These are phyloP conservation scores for Rousettus leschenaultii DNA, from an alignment of 2,113 vertebrate genomes.

Conservation along the genomic window DNA sequence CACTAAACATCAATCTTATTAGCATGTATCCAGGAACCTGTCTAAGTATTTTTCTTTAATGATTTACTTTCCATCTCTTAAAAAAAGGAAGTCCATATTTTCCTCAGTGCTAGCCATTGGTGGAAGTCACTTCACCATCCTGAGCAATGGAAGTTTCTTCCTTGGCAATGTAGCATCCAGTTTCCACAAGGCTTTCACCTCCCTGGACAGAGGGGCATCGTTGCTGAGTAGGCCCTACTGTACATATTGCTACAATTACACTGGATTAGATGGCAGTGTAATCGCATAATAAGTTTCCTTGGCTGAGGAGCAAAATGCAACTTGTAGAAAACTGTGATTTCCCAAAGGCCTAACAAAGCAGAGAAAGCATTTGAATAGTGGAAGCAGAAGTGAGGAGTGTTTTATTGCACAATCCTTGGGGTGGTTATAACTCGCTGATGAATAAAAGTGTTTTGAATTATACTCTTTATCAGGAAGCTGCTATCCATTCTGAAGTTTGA, in stretches of 20 bases:
- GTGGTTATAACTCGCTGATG: slow-evolving; percentile 4
- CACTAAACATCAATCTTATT: background rate
- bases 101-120: background rate
- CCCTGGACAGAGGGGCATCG: background rate
- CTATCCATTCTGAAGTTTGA: background rate
- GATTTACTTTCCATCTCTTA: background rate
- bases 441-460: slow-evolving; percentile 15
- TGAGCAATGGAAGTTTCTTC: background rate
- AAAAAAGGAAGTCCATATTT: background rate
- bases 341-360: slow-evolving; percentile 38
- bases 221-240: slow-evolving; percentile 21
- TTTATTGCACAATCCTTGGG: slow-evolving; percentile 47
- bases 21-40: background rate
- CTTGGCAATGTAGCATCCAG: background rate
- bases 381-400: background rate
- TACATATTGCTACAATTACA: slow-evolving; percentile 7
- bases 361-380: background rate
- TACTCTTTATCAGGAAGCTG: slow-evolving; percentile 12
- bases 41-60: background rate
- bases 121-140: background rate
- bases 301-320: slow-evolving; percentile 39
- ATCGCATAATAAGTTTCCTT: slow-evolving; percentile 56
- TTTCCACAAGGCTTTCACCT: background rate
- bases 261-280: slow-evolving; percentile 42
- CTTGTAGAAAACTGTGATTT: slow-evolving; percentile 54